Evolutionary conservation across 2,888 invertebrate genomes (phyloP).

Genomic region (Drosophila yooni): DNA sequence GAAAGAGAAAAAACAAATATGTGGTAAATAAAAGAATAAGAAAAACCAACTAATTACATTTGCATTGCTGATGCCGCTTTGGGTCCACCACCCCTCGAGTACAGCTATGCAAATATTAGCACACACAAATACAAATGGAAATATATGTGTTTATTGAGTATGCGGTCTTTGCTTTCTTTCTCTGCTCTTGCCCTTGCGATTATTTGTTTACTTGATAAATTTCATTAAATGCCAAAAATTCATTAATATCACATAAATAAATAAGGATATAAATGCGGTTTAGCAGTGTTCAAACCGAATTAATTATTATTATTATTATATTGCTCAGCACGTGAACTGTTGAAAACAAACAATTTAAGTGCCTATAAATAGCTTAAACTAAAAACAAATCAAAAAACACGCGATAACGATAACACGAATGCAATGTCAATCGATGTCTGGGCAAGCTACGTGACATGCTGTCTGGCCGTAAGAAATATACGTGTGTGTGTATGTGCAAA

Average conservation of each 20-base stretch:
- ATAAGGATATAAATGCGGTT: conserved; percentile 14
- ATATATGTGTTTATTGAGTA: conserved; percentile 1
- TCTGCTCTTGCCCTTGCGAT: not conserved
- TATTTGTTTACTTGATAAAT: conserved; percentile 41
- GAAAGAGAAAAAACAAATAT: conserved; percentile 29
- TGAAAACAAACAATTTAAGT: conserved; percentile 11
- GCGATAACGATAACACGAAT: conserved; percentile 43
- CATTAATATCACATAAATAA: conserved; percentile 5
- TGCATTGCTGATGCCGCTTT: conserved; percentile 20
- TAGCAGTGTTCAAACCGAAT: conserved; percentile 24
- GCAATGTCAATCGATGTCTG: conserved; percentile 37
- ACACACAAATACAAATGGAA: not conserved
- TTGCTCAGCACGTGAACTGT: conserved; percentile 36
- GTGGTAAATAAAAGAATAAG: conserved; percentile 3
- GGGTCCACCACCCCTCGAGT: conserved; percentile 2
- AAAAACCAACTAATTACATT: conserved; percentile 42
- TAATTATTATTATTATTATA: not conserved
- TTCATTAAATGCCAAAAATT: conserved; percentile 17
- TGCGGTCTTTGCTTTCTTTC: not conserved
- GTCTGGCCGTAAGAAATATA: conserved; percentile 17
- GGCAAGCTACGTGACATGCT: conserved; percentile 30
- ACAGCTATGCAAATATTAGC: conserved; percentile 29
- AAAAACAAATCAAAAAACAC: conserved; percentile 3
- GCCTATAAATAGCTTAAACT: conserved; percentile 26
- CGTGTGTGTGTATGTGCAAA: not conserved